Percentiles rank a stretch among this genome's conserved stretches.
Evolutionary conservation across 2,888 invertebrate genomes (phyloP).

Genomic region (Tortricodes alternella): DNA sequence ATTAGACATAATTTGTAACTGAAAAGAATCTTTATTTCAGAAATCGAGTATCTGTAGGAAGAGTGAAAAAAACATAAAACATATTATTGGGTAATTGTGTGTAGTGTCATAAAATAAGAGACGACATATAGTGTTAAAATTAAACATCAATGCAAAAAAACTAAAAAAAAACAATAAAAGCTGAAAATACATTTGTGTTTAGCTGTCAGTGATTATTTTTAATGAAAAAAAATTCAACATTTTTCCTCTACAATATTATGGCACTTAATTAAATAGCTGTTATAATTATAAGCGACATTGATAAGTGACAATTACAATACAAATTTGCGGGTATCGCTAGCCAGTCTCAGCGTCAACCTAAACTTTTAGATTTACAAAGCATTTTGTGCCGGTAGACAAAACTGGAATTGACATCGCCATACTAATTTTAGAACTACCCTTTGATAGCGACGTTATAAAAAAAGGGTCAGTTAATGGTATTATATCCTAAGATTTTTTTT

Average conservation of each 20-base stretch:
- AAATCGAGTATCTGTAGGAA: not conserved
- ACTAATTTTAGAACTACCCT: no score
- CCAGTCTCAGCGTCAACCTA: conserved; percentile 69
- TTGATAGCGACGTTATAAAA: no score
- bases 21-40: no score
- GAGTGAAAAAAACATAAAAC: not conserved
- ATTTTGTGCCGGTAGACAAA: not conserved
- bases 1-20: no score
- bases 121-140: not conserved
- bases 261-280: conserved; percentile 21
- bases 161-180: conserved; percentile 23
- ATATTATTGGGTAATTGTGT: not conserved
- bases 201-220: conserved; percentile 1
- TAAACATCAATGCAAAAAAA: conserved; percentile 30
- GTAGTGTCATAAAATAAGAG: not conserved
- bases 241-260: conserved; percentile 7
- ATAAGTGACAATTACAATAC: conserved; percentile 44
- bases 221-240: conserved; percentile 3
- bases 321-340: conserved; percentile 47
- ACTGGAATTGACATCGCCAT: not conserved
- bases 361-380: conserved; percentile 44
- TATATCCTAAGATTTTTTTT: not conserved
- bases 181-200: conserved; percentile 13
- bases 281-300: conserved; percentile 23
- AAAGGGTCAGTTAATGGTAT: no score